These are phyloP conservation scores for Anolis sagrei DNA, from an alignment of 2,113 vertebrate species.

Conservation along the genomic window DNA sequence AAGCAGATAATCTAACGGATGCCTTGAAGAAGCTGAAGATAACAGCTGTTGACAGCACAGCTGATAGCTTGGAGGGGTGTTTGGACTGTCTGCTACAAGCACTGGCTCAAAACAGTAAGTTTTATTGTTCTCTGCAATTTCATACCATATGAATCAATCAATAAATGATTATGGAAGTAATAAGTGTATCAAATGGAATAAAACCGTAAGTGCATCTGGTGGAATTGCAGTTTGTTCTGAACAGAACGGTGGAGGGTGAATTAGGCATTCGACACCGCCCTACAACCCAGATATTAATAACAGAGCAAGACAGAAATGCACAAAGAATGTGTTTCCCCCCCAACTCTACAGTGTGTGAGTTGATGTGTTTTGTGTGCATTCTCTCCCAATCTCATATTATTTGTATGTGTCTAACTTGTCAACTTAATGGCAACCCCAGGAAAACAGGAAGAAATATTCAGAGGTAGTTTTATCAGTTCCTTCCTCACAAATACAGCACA, in stretches of 20 bases:
- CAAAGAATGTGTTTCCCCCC: conserved; percentile 15
- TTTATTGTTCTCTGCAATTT: conserved; percentile 48
- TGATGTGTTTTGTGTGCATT: too few relatives aligned
- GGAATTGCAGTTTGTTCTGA: conserved; percentile 14
- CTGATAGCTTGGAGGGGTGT: conserved; percentile 90
- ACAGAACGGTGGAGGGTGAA: not conserved
- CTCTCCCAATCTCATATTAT: too few relatives aligned
- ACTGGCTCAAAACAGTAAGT: conserved; percentile 93
- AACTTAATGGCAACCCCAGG: too few relatives aligned
- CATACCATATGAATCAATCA: conserved; percentile 22
- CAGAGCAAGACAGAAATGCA: not conserved
- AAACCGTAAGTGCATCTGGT: conserved; percentile 31
- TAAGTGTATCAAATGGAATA: conserved; percentile 39
- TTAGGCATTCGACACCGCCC: not conserved
- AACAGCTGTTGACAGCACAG: conserved; percentile 82
- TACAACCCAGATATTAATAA: conserved; percentile 13
- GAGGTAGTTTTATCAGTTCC: too few relatives aligned
- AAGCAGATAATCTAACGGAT: conserved; percentile 91
- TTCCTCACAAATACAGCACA: too few relatives aligned
- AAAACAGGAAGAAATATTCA: too few relatives aligned
- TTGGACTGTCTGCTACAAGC: conserved; percentile 96
- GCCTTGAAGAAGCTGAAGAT: conserved; percentile 95
- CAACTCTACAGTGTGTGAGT: not conserved
- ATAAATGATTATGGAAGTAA: conserved; percentile 35
- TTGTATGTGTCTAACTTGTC: too few relatives aligned